Base-by-base conservation (phyloP, 2,888 invertebrate genomes). In the Pteria penguin region DNA sequence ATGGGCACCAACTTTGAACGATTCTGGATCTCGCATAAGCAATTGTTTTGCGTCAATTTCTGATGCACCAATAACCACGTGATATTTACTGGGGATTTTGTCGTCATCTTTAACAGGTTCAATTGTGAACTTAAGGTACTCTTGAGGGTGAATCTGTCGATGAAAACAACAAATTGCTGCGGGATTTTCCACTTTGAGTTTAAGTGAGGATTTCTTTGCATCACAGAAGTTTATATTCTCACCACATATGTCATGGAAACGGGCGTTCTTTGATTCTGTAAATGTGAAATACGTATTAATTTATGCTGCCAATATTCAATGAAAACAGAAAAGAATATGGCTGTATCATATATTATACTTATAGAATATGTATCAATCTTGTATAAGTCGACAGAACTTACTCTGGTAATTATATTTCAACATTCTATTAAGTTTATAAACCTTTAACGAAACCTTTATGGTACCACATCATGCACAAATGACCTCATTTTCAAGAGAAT, bases 131-230 rank as follows among this genome's bases (percentile, higher is more conserved):
- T 22, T 32, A n/a, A 36, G 33, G 36, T 36, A 36, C 24, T 63
- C 63, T 33, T 63, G 32, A 11, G 36, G 4, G 24, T 24, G 36
- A 14, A 63, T 8, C 63, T 36, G 32, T 26, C 63, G 36, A 32
- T 36, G 36, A 4, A 63, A 36, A 26, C 63, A 63, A 18, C 63
- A 63, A 22, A 36, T 36, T 27, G 36, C 32, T 18, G 63, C 63
- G n/a, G 63, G 63, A 63, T 63, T 33, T 36, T 63, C 63, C 26
- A 63, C 63, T 11, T 63, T 36, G 14, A 63, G 26, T 26, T 63
- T 63, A 4, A 36, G 33, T 1, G 63, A 63, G 18, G 22, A 4
- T 22, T 36, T n/a, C 3, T 36, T 36, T 24, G 32, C 27, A 36
- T 63, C 63, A 5, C 32, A 36, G 45, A 63, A 63, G 8, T 24